These are phyloP conservation scores for Diplodus sargus DNA, from an alignment of 2,797 vertebrate genomes.

Conservation along the genomic window DNA sequence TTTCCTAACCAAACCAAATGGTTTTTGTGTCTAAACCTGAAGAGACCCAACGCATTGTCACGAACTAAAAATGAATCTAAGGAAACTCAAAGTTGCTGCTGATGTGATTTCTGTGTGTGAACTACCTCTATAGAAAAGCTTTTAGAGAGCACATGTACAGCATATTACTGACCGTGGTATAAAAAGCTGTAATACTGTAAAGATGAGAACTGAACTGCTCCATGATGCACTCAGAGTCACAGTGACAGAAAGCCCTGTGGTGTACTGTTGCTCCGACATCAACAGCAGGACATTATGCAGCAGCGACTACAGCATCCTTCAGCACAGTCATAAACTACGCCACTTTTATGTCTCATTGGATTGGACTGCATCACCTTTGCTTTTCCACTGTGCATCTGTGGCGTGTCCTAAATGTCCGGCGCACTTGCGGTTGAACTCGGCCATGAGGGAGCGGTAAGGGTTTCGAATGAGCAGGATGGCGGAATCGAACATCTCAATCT, in stretches of 20 bases:
- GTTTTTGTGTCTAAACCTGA: too few species aligned
- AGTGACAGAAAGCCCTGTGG: neutral
- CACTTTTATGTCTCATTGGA: neutral
- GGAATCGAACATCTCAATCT: constrained; percentile 95
- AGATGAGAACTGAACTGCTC: neutral
- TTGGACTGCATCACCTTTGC: constrained; percentile 85
- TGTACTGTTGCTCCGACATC: constrained; percentile 1
- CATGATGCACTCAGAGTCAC: neutral
- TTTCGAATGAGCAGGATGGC: constrained; percentile 95
- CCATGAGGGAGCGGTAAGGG: constrained; percentile 94
- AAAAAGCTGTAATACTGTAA: constrained; percentile 6
- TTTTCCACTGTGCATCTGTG: constrained; percentile 92
- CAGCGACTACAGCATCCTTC: constrained; percentile 4
- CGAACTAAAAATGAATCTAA: too few species aligned
- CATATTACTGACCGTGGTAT: neutral
- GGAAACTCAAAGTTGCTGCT: too few species aligned
- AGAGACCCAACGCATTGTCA: too few species aligned
- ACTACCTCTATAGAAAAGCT: neutral
- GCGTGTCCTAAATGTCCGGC: constrained; percentile 97
- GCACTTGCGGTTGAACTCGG: constrained; percentile 97
- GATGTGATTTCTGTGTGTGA: too few species aligned
- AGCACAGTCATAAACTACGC: constrained; percentile 17
- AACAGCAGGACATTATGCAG: constrained; percentile 18
- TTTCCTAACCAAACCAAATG: too few species aligned
- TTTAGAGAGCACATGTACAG: neutral